These are phyloP conservation scores for Papilio glaucus DNA, from an alignment of 1,140 invertebrate species.

Conservation along the genomic window DNA sequence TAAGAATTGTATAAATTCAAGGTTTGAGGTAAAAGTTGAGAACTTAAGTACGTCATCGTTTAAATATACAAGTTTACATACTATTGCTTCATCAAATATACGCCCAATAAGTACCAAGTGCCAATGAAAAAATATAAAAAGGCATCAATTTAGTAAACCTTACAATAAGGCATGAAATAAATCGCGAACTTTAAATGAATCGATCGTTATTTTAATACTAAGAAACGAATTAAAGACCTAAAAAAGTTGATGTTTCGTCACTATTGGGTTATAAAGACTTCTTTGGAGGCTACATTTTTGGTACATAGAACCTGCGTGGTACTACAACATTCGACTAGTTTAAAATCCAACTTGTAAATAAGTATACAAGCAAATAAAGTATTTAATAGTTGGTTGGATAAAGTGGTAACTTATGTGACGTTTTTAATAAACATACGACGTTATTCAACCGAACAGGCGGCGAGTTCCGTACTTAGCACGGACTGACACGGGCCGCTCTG, in stretches of 20 bases:
- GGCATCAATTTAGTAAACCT: neutral
- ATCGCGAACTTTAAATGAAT: constrained; percentile 5
- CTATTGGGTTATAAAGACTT: constrained; percentile 4
- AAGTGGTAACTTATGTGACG: constrained; percentile 39
- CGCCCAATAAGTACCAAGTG: neutral
- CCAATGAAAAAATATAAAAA: neutral
- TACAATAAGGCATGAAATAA: neutral
- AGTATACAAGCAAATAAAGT: constrained; percentile 25
- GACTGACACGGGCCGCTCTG: constrained; percentile 64
- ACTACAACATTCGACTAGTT: constrained; percentile 19
- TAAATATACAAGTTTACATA: neutral
- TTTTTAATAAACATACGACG: constrained; percentile 43
- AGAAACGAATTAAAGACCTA: neutral
- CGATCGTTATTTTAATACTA: neutral
- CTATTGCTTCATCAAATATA: neutral
- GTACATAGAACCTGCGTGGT: neutral
- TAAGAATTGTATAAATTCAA: too few relatives aligned
- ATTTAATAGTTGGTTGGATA: constrained; percentile 26
- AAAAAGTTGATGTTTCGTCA: neutral
- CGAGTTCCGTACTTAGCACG: constrained; percentile 73
- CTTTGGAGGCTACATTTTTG: constrained; percentile 6
- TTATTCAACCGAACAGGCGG: constrained; percentile 43
- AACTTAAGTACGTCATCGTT: too few relatives aligned
- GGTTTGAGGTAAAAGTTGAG: too few relatives aligned
- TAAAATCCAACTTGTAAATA: neutral